phyloP scores from a whole-genome alignment of 2,888 invertebrate genomes.

The Torymus texanus region DNA sequence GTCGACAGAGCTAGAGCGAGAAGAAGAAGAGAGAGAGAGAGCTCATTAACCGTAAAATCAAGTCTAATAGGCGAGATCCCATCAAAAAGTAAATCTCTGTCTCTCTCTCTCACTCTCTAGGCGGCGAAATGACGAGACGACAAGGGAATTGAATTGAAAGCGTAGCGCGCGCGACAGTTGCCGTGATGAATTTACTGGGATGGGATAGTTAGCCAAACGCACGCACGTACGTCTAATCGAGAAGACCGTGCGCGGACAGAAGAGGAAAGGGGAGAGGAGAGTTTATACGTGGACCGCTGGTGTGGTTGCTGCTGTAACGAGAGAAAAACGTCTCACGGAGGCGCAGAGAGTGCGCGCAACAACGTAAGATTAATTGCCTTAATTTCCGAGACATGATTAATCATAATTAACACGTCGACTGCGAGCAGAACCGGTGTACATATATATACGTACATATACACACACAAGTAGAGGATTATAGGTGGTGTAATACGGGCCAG shows the following conservation, averaged over 20 bases:
- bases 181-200: conserved; percentile 16
- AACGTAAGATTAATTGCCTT: conserved; percentile 71
- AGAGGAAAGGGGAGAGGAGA: conserved; percentile 15
- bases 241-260: conserved; percentile 54
- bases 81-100: conserved; percentile 41
- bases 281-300: conserved; percentile 50
- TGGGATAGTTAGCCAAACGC: neutral
- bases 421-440: conserved; percentile 38
- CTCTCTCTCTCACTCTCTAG: neutral
- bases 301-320: conserved; percentile 40
- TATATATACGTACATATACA: neutral
- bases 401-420: conserved; percentile 71
- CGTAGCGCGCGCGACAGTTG: neutral
- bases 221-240: conserved; percentile 60
- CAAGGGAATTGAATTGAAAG: conserved; percentile 49
- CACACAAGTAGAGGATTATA: no score
- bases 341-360: conserved; percentile 41
- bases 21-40: conserved; percentile 14
- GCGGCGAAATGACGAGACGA: conserved; percentile 33
- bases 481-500: no score
- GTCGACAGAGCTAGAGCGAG: neutral
- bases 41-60: conserved; percentile 46
- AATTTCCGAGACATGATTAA: conserved; percentile 73
- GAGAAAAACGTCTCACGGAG: conserved; percentile 52
- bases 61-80: conserved; percentile 39